Evolutionary conservation across 1,140 invertebrate genomes (phyloP).

Genomic region (Macrobrachium nipponense): DNA sequence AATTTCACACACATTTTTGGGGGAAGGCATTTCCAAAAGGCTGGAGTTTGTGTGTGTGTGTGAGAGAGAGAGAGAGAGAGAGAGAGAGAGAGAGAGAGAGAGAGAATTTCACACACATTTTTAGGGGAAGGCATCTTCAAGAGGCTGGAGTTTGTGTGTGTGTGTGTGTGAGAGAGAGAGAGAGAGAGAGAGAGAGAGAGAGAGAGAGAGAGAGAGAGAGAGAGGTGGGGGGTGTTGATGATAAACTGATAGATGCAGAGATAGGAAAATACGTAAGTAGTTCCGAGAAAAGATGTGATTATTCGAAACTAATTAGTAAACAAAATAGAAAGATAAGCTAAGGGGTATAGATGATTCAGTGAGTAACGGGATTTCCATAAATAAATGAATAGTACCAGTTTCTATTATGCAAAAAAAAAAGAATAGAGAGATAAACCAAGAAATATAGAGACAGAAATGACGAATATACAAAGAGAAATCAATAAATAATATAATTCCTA

Average conservation of each 20-base stretch:
- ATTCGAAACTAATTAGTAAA: too few relatives aligned
- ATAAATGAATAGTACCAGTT: too few relatives aligned
- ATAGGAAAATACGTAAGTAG: too few relatives aligned
- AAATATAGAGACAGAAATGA: background rate
- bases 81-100: conserved; percentile 5
- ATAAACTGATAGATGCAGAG: background rate
- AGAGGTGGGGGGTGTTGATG: too few relatives aligned
- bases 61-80: background rate
- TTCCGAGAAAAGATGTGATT: too few relatives aligned
- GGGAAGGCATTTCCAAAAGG: too few relatives aligned
- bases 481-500: too few relatives aligned
- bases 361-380: background rate
- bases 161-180: background rate
- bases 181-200: conserved; percentile 1
- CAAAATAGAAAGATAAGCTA: background rate
- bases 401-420: background rate
- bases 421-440: background rate
- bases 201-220: conserved; percentile 1
- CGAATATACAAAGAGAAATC: background rate
- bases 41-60: background rate
- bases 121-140: too few relatives aligned
- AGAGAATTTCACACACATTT: background rate
- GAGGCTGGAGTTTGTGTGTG: too few relatives aligned
- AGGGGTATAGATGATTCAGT: background rate
- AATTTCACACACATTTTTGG: background rate